Percentiles rank a stretch among this genome's conserved stretches.
Conservation (phyloP, 2,888 invertebrate species). For the Sycophila texana region DNA sequence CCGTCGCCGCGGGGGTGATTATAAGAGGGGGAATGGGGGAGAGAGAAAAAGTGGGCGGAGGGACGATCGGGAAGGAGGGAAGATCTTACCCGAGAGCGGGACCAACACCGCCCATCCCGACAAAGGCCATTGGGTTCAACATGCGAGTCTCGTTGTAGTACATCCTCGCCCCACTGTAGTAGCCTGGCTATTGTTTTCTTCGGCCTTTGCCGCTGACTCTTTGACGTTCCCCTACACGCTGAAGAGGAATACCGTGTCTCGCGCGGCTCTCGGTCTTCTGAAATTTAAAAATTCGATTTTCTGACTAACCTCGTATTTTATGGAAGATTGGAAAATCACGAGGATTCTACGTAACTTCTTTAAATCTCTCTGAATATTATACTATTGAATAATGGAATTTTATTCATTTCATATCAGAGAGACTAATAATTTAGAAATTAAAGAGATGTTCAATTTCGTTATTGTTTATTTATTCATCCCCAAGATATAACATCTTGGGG, state of each 20-base stretch:
- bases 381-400: no score
- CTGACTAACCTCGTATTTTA: no score
- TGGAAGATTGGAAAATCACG: no score
- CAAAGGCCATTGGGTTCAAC: conserved; percentile 69
- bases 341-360: no score
- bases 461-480: no score
- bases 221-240: not conserved
- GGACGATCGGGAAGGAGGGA: conserved; percentile 16
- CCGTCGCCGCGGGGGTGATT: conserved; percentile 57
- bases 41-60: conserved; percentile 55
- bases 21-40: conserved; percentile 48
- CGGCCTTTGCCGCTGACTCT: not conserved
- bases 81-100: conserved; percentile 42
- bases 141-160: conserved; percentile 68
- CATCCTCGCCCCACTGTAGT: conserved; percentile 59
- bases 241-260: no score
- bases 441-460: no score
- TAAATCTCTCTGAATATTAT: no score
- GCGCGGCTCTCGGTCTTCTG: not conserved
- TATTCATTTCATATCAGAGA: no score
- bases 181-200: not conserved
- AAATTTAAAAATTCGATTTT: conserved; percentile 13
- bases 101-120: conserved; percentile 55
- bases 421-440: no score
- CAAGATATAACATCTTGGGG: no score